Conservation (phyloP, 2,797 vertebrate genomes). For the Sciurus vulgaris region DNA sequence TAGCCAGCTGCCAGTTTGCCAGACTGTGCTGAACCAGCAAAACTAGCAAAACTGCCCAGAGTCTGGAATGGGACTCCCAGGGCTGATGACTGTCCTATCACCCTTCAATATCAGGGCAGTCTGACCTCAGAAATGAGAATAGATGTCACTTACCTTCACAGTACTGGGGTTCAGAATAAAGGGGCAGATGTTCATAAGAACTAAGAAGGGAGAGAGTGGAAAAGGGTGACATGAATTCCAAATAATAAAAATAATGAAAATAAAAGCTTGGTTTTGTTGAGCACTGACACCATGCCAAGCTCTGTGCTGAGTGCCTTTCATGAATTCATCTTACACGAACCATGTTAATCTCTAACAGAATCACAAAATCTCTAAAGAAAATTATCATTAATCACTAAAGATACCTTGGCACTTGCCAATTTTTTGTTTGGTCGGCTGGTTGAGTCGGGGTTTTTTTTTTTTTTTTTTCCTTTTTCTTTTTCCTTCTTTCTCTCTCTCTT, state of each 20-base stretch:
- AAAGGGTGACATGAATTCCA: background rate
- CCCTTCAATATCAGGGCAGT: constrained; percentile 4
- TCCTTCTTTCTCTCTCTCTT: constrained; percentile 10
- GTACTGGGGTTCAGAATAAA: background rate
- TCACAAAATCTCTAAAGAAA: constrained; percentile 42
- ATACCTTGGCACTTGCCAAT: background rate
- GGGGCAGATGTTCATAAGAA: background rate
- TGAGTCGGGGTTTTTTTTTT: background rate
- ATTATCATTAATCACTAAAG: background rate
- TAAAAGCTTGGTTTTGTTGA: constrained; percentile 1
- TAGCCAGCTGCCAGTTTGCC: constrained; percentile 17
- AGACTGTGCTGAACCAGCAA: constrained; percentile 69
- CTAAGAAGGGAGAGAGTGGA: background rate
- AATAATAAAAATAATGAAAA: background rate
- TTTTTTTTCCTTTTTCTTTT: background rate
- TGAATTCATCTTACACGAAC: background rate
- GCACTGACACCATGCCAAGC: background rate
- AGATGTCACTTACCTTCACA: background rate
- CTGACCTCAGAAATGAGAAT: constrained; percentile 2
- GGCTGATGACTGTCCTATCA: background rate
- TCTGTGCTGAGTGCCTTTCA: background rate
- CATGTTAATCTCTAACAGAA: constrained; percentile 13
- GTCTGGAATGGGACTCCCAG: constrained; percentile 44
- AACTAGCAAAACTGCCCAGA: constrained; percentile 54
- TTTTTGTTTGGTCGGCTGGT: background rate